Conservation (phyloP, 2,888 invertebrate genomes). For the Drosophila prostipennis region DNA sequence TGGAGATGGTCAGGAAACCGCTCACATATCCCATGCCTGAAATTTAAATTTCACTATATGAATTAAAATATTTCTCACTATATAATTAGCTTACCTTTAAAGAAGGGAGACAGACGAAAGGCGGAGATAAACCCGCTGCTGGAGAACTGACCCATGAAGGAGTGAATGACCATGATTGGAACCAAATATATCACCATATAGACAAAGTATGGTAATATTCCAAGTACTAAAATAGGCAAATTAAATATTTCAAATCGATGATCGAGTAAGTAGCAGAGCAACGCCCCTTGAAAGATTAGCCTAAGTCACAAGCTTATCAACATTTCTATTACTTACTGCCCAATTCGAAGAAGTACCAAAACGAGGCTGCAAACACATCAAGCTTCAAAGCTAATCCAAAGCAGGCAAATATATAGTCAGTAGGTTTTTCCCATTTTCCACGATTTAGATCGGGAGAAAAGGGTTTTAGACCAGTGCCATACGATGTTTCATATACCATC, state of each 20-base stretch:
- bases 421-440: constrained; percentile 90
- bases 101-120: constrained; percentile 92
- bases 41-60: neutral
- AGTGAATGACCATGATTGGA: constrained; percentile 94
- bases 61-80: neutral
- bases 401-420: constrained; percentile 91
- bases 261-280: neutral
- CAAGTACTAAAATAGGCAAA: constrained; percentile 57
- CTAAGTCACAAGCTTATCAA: constrained; percentile 14
- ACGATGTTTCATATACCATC: constrained; percentile 82
- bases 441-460: constrained; percentile 82
- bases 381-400: constrained; percentile 93
- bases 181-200: constrained; percentile 90
- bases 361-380: constrained; percentile 90
- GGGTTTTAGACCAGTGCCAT: constrained; percentile 80
- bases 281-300: constrained; percentile 40
- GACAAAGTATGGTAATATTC: constrained; percentile 66
- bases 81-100: constrained; percentile 89
- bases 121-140: constrained; percentile 92
- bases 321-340: constrained; percentile 72
- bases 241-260: neutral
- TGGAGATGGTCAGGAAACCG: constrained; percentile 90
- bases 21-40: constrained; percentile 94
- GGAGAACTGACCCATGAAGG: constrained; percentile 94
- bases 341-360: constrained; percentile 67